These are phyloP conservation scores for Bubo bubo DNA, from an alignment of 2,113 vertebrate genomes.

Conservation along the genomic window DNA sequence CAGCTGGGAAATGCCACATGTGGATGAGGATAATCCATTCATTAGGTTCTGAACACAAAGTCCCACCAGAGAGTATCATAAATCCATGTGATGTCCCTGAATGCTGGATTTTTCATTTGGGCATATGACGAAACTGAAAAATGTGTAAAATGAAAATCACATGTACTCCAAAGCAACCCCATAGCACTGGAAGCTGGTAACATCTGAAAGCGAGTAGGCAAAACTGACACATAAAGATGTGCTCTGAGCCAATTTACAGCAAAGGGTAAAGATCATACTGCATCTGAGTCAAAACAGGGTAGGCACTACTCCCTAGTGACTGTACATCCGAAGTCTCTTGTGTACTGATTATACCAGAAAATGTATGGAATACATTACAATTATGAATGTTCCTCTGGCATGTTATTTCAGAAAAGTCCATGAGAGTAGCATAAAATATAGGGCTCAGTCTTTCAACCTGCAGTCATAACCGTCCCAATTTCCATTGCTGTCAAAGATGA, in stretches of 20 bases:
- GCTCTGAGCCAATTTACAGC: slow-evolving; percentile 46
- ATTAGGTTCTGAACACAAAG: slow-evolving; percentile 6
- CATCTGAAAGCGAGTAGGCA: slow-evolving; percentile 52
- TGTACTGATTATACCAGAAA: slow-evolving; percentile 1
- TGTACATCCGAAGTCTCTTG: not conserved
- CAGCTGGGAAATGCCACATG: not conserved
- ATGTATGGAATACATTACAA: slow-evolving; percentile 39
- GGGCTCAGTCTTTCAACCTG: not conserved
- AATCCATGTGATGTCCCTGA: not conserved
- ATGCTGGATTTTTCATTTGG: not conserved
- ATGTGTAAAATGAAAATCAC: slow-evolving; percentile 63
- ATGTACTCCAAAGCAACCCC: not conserved
- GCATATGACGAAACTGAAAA: slow-evolving; percentile 6
- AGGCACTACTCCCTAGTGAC: slow-evolving; percentile 29
- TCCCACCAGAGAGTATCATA: not conserved
- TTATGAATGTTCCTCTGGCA: not conserved
- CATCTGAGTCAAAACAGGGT: slow-evolving; percentile 8
- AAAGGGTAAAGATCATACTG: slow-evolving; percentile 46
- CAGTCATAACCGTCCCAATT: not conserved
- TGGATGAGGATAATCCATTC: slow-evolving; percentile 23
- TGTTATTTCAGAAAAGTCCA: not conserved
- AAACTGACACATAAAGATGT: slow-evolving; percentile 63
- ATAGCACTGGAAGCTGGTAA: slow-evolving; percentile 14
- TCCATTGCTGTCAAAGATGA: not conserved
- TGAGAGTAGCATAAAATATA: not conserved